Base-by-base conservation (phyloP, 2,113 vertebrate genomes). In the Haemorhous mexicanus region DNA sequence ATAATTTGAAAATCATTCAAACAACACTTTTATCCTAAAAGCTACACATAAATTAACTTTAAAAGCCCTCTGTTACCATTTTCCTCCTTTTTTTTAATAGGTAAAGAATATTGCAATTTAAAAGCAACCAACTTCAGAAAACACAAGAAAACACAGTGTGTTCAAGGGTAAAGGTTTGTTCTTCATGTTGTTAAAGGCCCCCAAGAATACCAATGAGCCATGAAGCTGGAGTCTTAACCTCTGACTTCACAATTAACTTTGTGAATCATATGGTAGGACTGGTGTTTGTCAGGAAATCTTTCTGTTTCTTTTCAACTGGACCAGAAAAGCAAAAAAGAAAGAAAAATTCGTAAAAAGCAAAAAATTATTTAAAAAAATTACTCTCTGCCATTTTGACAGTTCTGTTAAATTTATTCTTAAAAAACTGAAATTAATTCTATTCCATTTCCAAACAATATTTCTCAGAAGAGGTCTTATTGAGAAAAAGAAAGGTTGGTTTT, bases 331-430 rank as follows among this genome's bases (percentile, higher is more conserved):
- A 72, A 64, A 64, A 86, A 91, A 33, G 12, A 67, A 55, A 50
- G 7, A 66, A 49, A 23, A 21, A 8, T n/a, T 43, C 47, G 26
- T 49, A 69, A 52, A 80, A 77, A 84, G 27, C 10, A 70, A 44
- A 26, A 47, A 58, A 30, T 6, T 26, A 47, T 53, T 13, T 5
- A 13, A 24, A 28, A 19, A 30, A 35, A 20, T 23, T 69, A 77
- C 52, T 91, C 83, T 90, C n/a, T 22, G 47, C 46, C 43, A 90
- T 87, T 89, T 91, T 64, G 67, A 56, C 19, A 90, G 13, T 69
- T 91, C 50, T 77, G 56, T 26, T 46, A 37, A 72, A 87, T 96
- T 97, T 96, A 95, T 96, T 96, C 49, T 96, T 68, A 67, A 89
- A 92, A 95, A 94, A 37, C 4, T 77, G 35, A 83, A 93, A 93